Evolutionary conservation across 2,113 vertebrate species (phyloP), one percentile per base, ranked within the genome.

Genomic region (Romanogobio albipinnatus): DNA sequence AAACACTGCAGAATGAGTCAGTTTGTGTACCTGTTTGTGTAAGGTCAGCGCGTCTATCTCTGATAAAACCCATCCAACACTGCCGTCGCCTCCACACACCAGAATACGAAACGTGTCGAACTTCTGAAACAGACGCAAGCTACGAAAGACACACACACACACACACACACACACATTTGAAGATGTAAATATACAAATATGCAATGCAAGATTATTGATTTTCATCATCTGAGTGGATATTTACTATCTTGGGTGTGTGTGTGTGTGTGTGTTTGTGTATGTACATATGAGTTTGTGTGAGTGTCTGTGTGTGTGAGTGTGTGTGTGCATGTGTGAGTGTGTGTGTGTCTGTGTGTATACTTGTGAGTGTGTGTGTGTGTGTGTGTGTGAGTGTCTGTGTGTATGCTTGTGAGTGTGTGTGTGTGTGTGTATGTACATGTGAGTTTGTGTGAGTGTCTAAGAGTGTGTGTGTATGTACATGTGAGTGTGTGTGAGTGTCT

Each of bases 91-190:
- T 53, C 98, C 98, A 61, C 98, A 99, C 75, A 99, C 98, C 83
- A 99, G 93, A 91, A 99, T 99, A 88, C 98, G 95, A 92, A 99
- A 99, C 0, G 98, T 99, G 88, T 99, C 97, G 53, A 99, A 99
- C 92, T 97, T 99, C 95, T 99, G 98, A 92, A 99, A 99, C 77
- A 99, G 89, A 39, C 98, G 95, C 88, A 99, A 94, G 82, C 97
- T 86, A 49, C 64, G 64, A 76, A 62, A 79, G 29, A 81, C 76
- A 14, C 75, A 76, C 29, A 29, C 29, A 14, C 75, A 76, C 29
- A 29, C 29, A 14, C 75, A 76, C 80, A 83, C 29, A 33, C 26
- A 71, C 49, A 47, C 51, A 73, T 0, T 0, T 59, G 4, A 24
- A 11, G 3, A 61, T 11, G 58, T 61, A 3, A 4, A 1, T 10